Evolutionary conservation across 2,113 vertebrate species (phyloP).

Genomic region (Lophotis ruficrista): DNA sequence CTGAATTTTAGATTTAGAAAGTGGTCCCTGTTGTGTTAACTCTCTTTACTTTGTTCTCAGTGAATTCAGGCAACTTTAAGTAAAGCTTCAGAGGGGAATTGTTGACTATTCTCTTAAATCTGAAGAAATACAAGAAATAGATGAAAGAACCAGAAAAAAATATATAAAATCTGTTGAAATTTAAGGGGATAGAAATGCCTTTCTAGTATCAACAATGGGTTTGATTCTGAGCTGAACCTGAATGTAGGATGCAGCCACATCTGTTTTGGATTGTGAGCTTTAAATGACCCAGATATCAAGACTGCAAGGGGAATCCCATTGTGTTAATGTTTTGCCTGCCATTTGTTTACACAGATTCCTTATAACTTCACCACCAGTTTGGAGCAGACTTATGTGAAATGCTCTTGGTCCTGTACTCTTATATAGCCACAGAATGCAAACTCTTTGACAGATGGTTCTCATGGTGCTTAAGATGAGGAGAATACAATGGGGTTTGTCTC

Average conservation of each 20-base stretch:
- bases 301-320: neutral
- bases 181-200: neutral
- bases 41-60: neutral
- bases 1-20: neutral
- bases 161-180: neutral
- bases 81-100: neutral
- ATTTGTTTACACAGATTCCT: neutral
- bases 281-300: neutral
- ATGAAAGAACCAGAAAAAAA: neutral
- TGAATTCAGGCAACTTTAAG: neutral
- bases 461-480: neutral
- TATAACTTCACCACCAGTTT: neutral
- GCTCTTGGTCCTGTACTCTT: neutral
- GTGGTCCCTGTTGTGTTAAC: neutral
- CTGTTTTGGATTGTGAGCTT: neutral
- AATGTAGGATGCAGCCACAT: neutral
- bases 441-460: neutral
- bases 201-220: neutral
- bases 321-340: neutral
- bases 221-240: neutral
- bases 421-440: neutral
- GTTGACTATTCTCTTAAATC: neutral
- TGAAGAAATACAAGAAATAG: neutral
- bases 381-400: neutral
- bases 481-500: neutral